phyloP scores from a whole-genome alignment of 2,113 vertebrate genomes.

The Globicephala melas region DNA sequence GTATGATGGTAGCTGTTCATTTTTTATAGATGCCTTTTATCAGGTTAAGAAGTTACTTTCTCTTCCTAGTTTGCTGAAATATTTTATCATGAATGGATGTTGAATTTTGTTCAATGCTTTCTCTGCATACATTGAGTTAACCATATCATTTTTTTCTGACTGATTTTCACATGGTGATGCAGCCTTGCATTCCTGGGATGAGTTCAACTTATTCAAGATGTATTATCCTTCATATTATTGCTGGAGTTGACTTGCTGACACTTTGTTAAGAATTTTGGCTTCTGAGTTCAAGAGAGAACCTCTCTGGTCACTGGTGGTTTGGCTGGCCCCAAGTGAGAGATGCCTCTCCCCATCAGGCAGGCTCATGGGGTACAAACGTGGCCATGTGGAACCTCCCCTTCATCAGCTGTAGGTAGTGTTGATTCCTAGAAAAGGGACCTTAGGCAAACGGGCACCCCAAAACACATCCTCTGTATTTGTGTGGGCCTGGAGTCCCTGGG shows the following conservation, averaged over 20 bases:
- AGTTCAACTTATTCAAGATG: too few species aligned
- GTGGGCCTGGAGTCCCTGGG: background rate
- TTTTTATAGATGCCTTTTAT: background rate
- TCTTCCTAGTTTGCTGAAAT: background rate
- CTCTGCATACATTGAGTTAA: background rate
- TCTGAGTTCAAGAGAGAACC: background rate
- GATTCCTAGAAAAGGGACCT: background rate
- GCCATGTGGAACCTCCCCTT: background rate
- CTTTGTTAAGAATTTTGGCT: background rate
- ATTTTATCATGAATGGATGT: background rate
- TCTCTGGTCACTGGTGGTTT: background rate
- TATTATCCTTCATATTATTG: background rate
- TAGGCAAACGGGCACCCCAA: background rate
- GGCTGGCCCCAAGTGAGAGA: background rate
- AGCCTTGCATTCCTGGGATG: background rate
- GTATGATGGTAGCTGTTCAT: background rate
- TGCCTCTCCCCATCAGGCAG: background rate
- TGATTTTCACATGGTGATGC: background rate
- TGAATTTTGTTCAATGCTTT: background rate
- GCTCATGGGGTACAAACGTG: background rate
- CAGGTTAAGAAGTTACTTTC: background rate
- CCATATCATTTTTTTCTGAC: background rate
- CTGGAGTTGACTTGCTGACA: background rate
- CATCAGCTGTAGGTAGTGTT: too few species aligned
- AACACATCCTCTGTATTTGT: background rate